Evolutionary conservation across 2,113 vertebrate genomes (phyloP), one percentile per base, ranked within the genome.

Genomic region (Phoxinus phoxinus): DNA sequence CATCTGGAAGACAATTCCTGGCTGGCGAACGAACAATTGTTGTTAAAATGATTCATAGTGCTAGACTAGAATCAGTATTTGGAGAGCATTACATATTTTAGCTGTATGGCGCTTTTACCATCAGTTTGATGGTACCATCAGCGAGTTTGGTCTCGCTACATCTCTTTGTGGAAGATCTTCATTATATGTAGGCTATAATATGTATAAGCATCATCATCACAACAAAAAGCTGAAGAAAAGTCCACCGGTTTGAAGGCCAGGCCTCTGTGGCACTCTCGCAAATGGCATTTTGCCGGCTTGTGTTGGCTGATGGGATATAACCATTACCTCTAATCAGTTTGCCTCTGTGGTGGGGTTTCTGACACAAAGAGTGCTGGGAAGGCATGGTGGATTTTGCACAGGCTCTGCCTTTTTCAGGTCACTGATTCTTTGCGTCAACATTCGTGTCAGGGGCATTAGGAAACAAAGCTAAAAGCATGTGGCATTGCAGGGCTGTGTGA

Each of bases 381-480:
- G 80, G 74, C 85, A 85, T 35, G 27, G 53, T n/a, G 19, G 37
- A 85, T 88, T 85, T 80, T 83, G 53, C 63, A 59, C 82, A 81
- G 63, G 82, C 85, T 89, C 46, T 71, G 83, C 76, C 53, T 65
- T 89, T 93, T 93, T 83, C 90, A 90, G 92, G 91, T 93, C 92
- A 92, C 72, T 81, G 87, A 84, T 65, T 87, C 80, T 80, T 41
- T 84, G 86, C 88, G 82, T 91, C 86, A 78, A 72, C 79, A 37
- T 80, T 37, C 75, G 84, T 84, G 63, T 89, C 90, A 87, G 41
- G 63, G 41, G 72, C 89, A 87, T 84, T 72, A 82, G 74, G 71
- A 84, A 88, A 90, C 86, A 86, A 82, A 86, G 76, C 84, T 88
- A 58, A 86, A 71, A 87, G 88, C 85, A 74, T 67, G 88, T 63